A percentile compares a stretch with the other conserved stretches of the same genome.
phyloP scores from a whole-genome alignment of 2,797 vertebrate genomes.

The Cheirogaleus major region DNA sequence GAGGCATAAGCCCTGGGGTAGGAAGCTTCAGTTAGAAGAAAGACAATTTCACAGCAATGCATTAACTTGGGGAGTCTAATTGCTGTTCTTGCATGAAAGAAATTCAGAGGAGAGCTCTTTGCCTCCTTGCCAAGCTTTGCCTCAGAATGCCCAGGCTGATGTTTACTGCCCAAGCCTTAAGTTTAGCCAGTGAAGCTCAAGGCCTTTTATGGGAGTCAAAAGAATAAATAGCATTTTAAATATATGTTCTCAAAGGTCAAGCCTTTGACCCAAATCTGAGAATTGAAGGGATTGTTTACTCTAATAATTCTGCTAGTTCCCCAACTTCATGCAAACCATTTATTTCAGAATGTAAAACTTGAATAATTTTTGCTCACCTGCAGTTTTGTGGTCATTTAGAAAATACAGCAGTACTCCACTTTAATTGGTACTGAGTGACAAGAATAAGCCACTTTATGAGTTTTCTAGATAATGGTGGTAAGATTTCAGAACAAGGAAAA shows the following conservation, averaged over 20 bases:
- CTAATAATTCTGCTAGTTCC: not conserved
- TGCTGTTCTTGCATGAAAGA: conserved; percentile 69
- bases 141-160: not conserved
- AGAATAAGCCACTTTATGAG: not conserved
- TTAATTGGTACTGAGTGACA: not conserved
- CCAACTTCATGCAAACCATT: not conserved
- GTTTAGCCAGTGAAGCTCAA: not conserved
- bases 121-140: not conserved
- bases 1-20: conserved; percentile 65
- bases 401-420: not conserved
- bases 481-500: not conserved
- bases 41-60: conserved; percentile 80
- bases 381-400: not conserved
- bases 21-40: conserved; percentile 75
- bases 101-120: conserved; percentile 20
- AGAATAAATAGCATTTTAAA: conserved; percentile 55
- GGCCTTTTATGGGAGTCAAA: not conserved
- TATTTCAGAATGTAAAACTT: conserved; percentile 16
- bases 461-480: not conserved
- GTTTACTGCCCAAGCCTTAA: not conserved
- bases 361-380: conserved; percentile 15
- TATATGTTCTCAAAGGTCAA: conserved; percentile 41
- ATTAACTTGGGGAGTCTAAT: conserved; percentile 64
- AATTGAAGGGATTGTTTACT: not conserved
- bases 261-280: not conserved